Conservation (phyloP, 2,113 vertebrate genomes). For the Callionymus lyra region DNA sequence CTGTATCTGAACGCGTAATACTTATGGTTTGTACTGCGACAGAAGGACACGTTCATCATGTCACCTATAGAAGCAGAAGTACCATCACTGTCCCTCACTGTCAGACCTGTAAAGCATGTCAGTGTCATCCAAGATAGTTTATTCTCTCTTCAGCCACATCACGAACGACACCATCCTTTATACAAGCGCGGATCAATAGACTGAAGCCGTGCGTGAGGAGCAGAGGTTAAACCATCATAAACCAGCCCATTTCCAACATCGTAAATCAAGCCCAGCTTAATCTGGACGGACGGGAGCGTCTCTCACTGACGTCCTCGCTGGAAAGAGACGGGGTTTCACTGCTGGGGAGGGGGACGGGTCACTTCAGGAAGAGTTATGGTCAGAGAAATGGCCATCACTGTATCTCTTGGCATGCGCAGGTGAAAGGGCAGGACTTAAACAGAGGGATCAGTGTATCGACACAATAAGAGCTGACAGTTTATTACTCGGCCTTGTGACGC, state of each 20-base stretch:
- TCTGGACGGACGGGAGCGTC: constrained; percentile 39
- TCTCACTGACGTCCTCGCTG: constrained; percentile 11
- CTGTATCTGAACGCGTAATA: too few relatives aligned
- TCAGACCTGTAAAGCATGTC: too few relatives aligned
- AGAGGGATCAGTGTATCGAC: constrained; percentile 69
- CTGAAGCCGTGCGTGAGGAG: constrained; percentile 39
- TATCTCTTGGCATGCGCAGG: constrained; percentile 48
- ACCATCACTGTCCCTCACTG: too few relatives aligned
- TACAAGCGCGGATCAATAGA: constrained; percentile 50
- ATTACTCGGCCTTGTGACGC: constrained; percentile 66
- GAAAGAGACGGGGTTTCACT: constrained; percentile 41
- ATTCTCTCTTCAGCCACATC: not conserved
- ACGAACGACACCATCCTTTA: constrained; percentile 43
- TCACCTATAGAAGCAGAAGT: too few relatives aligned
- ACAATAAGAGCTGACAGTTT: constrained; percentile 75
- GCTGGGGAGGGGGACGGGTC: constrained; percentile 40
- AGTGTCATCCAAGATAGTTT: too few relatives aligned
- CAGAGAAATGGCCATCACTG: constrained; percentile 46
- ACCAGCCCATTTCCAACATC: constrained; percentile 49
- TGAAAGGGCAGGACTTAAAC: constrained; percentile 68
- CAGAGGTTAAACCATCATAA: constrained; percentile 58
- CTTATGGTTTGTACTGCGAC: too few relatives aligned
- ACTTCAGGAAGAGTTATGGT: constrained; percentile 56
- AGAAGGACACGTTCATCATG: too few relatives aligned
- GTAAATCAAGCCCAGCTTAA: constrained; percentile 49